Conservation (phyloP, 2,113 vertebrate genomes). For the Herpetotheres cachinnans region DNA sequence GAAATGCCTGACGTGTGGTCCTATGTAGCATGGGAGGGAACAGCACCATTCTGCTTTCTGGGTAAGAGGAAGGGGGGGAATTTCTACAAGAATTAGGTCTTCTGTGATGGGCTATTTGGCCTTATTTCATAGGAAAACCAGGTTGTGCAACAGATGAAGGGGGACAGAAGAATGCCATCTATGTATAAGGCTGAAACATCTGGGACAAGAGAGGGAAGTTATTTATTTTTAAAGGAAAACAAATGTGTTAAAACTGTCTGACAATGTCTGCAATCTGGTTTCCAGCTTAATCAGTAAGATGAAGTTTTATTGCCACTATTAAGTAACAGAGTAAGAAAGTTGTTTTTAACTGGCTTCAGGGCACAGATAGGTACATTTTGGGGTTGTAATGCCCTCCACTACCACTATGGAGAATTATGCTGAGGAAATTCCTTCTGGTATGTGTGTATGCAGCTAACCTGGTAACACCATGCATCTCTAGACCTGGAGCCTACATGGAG, state of each 20-base stretch:
- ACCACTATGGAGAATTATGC: background rate
- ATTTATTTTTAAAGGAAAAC: background rate
- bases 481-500: background rate
- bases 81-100: background rate
- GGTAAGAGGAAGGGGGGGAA: background rate
- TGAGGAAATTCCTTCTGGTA: background rate
- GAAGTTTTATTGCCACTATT: background rate
- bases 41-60: accelerated
- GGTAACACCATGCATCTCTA: background rate
- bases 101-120: background rate
- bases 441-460: background rate
- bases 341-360: background rate
- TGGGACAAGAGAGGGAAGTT: background rate
- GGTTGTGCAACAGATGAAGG: background rate
- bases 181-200: background rate
- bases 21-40: background rate
- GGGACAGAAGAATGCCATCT: background rate
- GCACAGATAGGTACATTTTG: background rate
- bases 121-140: background rate
- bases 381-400: background rate
- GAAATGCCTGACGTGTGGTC: background rate
- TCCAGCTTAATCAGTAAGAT: background rate
- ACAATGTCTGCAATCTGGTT: background rate
- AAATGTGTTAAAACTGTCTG: background rate
- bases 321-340: background rate